These are phyloP conservation scores for Cyrtonyx montezumae DNA, from an alignment of 2,113 vertebrate genomes.

Conservation along the genomic window DNA sequence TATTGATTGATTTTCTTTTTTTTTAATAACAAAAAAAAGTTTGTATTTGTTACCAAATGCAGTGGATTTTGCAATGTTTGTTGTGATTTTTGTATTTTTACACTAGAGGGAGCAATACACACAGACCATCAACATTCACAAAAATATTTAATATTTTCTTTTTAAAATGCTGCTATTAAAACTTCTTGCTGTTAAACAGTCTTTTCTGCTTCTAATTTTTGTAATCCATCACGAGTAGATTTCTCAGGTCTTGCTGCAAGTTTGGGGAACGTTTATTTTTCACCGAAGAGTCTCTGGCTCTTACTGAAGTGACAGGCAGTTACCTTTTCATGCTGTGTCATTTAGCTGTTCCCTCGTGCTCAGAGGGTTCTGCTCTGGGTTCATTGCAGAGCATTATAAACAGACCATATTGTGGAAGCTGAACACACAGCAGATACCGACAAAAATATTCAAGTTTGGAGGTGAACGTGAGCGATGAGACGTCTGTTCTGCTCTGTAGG, in stretches of 20 bases:
- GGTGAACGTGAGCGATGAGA: background rate
- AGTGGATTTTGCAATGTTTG: background rate
- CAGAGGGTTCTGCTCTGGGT: background rate
- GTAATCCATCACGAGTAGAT: background rate
- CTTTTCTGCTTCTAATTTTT: background rate
- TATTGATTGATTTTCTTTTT: background rate
- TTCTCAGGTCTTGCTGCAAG: background rate
- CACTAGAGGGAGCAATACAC: slow-evolving; percentile 60
- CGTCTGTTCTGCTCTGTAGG: background rate
- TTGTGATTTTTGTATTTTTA: slow-evolving; percentile 10
- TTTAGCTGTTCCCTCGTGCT: background rate
- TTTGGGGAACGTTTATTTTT: background rate
- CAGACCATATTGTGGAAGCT: background rate
- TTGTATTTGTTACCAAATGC: background rate
- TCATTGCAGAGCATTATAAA: background rate
- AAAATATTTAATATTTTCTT: background rate
- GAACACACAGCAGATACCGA: accelerated
- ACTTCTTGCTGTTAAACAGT: background rate
- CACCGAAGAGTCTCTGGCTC: background rate
- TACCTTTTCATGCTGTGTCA: background rate
- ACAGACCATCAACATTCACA: background rate
- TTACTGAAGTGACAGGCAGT: background rate
- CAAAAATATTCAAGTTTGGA: background rate
- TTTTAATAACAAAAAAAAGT: background rate
- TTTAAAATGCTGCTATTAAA: background rate